Base-by-base conservation (phyloP, 2,888 invertebrate genomes). In the Oxytorus armatus region DNA sequence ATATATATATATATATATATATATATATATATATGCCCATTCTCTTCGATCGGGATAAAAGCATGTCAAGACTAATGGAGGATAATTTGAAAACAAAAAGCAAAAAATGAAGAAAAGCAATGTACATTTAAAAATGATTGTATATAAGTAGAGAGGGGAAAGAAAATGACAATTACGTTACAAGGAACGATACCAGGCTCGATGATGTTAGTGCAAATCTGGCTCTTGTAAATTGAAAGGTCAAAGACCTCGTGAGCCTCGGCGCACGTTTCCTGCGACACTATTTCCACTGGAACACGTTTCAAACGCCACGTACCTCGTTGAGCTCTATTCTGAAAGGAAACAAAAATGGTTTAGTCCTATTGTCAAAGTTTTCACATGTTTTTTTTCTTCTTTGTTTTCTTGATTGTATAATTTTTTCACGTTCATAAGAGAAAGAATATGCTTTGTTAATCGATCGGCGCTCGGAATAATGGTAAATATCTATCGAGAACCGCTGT, bases 251-350 rank as follows among this genome's bases (percentile, higher is more conserved):
- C 33, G 18, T 39, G 11, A 0, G 93, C 93, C 0, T 90, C 87
- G 1, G 88, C 89, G 86, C 94, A 94, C 0, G 87, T 69, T 5
- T 91, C 86, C 1, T 92, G 91, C 82, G 92, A 94, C n/a, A 94
- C 93, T 86, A 93, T 92, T 0, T 94, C 94, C 0, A 94, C 92
- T 44, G 92, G 85, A 0, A 93, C 94, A 79, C 90, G 92, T 79
- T 94, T 94, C 47, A 92, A 16, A 11, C 25, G 44, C 3, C 18
- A 39, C 2, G 11, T n/a, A 23, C 25, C 18, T 0, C 51, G 14
- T 33, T 23, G 10, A 23, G 3, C 25, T 8, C 8, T 16, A 8
- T 42, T 61, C 33, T 33, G 16, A 4, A 47, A 74, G n/a, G n/a
- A n/a, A n/a, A n/a, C n/a, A n/a, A n/a, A n/a, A n/a, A 47, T 10